phyloP scores from a whole-genome alignment of 2,113 vertebrate genomes.

The Scomber japonicus region DNA sequence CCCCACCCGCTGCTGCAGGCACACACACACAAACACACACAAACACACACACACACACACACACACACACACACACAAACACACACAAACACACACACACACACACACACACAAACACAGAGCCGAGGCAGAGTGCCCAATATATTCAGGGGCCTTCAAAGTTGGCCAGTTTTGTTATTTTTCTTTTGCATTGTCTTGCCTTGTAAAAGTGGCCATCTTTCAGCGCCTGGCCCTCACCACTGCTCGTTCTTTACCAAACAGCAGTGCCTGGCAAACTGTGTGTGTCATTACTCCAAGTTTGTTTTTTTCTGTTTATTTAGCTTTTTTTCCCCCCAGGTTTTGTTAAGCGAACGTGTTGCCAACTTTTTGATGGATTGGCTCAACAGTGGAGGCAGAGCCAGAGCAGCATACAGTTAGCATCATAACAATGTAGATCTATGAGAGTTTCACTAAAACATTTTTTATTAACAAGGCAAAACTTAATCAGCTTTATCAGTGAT shows the following conservation, averaged over 20 bases:
- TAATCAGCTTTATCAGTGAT: too few species aligned
- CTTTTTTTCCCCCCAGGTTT: constrained; percentile 83
- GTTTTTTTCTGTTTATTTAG: constrained; percentile 73
- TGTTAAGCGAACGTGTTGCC: constrained; percentile 83
- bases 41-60: constrained; percentile 83
- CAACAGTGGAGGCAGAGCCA: background rate
- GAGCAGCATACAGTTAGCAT: background rate
- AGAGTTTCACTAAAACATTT: too few species aligned
- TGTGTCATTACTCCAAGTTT: constrained; percentile 89
- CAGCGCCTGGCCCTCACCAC: constrained; percentile 90
- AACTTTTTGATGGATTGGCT: constrained; percentile 81
- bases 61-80: constrained; percentile 82
- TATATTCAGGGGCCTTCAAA: constrained; percentile 99
- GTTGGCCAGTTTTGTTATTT: constrained; percentile 99
- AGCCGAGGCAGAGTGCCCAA: constrained; percentile 93
- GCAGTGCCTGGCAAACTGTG: constrained; percentile 78
- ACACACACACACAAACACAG: constrained; percentile 77
- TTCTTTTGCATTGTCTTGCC: constrained; percentile 97
- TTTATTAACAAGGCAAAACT: too few species aligned
- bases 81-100: constrained; percentile 73
- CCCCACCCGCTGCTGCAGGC: constrained; percentile 90
- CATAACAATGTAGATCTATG: background rate
- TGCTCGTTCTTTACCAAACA: constrained; percentile 68
- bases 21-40: constrained; percentile 72
- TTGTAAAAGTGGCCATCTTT: constrained; percentile 98